Evolutionary conservation across 2,888 invertebrate genomes (phyloP), one percentile per base, ranked within the genome.

Genomic region (Neocrepidodera transversa): DNA sequence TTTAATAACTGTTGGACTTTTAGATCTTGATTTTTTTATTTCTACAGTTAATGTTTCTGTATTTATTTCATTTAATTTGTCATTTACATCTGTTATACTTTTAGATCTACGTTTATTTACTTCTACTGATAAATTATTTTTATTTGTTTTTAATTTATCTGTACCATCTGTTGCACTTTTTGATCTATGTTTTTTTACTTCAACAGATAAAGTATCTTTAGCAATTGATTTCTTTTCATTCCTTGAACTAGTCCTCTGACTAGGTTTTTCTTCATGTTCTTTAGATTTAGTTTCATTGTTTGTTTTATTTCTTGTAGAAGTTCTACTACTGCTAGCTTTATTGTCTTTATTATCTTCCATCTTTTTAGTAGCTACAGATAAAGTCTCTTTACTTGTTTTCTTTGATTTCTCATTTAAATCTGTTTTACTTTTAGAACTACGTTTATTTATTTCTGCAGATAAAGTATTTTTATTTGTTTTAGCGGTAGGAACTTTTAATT

Each of bases 21-120:
- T 38, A 5, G 23, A 28, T 17, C 40, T 32, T 14, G 35, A 1
- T 28, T 49, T 47, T 8, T 35, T 35, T 6, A 49, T 43, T 18
- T 49, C 42, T 13, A 26, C 35, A n/a, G 10, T 17, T 30, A 16
- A 16, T 20, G 20, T 55, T n/a, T 55, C 57, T 58, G 51, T 7
- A 28, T 42, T 45, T 20, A 23, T 28, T 18, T 20, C 7, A 49
- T 48, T 40, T 14, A 7, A 11, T 30, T 47, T 47, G 7, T 47
- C 17, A 6, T n/a, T 10, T 3, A 32, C 2, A 2, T 32, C 10
- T 28, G 28, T 6, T 28, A 1, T 18, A 50, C 50, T 57, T 47
- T 58, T 40, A 10, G 32, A 47, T 26, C 40, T 32, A 18, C 26
- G 3, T 28, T 49, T 47, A n/a, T 43, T 42, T 8, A 54, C 42